phyloP scores from a whole-genome alignment of 2,888 invertebrate species.

The Pachliopta kotzebuea region DNA sequence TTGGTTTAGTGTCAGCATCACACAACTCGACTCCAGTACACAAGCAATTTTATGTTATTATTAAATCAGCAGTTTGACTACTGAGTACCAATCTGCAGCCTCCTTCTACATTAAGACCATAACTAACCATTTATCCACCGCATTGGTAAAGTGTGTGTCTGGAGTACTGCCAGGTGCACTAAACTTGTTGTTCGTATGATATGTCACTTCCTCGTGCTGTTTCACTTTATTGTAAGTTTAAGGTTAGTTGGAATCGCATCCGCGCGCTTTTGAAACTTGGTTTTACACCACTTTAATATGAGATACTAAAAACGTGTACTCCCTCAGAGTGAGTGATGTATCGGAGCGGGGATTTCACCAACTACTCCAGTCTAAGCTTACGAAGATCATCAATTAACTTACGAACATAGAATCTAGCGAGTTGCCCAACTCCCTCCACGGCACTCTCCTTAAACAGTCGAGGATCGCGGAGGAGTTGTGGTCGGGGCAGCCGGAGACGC shows the following conservation, averaged over 20 bases:
- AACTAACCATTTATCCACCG: background rate
- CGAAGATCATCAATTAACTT: background rate
- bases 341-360: background rate
- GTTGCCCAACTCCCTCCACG: constrained; percentile 67
- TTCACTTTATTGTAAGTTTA: no score
- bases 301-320: no score
- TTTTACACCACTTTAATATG: background rate
- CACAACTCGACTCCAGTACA: background rate
- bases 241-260: no score
- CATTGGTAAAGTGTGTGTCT: background rate
- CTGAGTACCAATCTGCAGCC: background rate
- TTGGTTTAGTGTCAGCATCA: no score
- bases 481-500: constrained; percentile 78
- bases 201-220: no score
- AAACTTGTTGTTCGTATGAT: no score
- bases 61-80: background rate
- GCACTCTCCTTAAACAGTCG: constrained; percentile 76
- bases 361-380: background rate
- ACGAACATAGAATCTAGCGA: constrained; percentile 68
- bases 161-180: no score
- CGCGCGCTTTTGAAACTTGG: background rate
- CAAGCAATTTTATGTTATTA: background rate
- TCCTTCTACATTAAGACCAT: background rate
- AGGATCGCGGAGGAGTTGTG: constrained; percentile 74
- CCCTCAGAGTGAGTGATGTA: no score